Base-by-base conservation (phyloP, 2,888 invertebrate genomes). In the Caenorhabditis uteleia region DNA sequence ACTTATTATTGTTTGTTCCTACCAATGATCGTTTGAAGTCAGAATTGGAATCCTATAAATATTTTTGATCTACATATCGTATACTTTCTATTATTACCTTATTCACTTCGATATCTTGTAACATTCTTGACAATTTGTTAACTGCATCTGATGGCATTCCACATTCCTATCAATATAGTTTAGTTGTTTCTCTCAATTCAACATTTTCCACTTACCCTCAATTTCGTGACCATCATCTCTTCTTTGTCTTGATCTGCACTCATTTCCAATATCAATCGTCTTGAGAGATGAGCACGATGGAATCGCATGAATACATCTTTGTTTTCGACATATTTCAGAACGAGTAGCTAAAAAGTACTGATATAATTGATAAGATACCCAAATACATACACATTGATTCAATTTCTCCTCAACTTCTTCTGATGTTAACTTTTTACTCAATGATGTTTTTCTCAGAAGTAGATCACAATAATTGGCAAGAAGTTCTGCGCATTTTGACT, bases 131-230 rank as follows among this genome's bases (percentile, higher is more conserved):
- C 79, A 98, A 86, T 86, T 97, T 95, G 87, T 95, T 97, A 18
- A 98, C 95, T 87, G 93, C 95, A 86, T 99, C 98, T 0, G 97
- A 95, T 3, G 98, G 98, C 97, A 99, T 98, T 27, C 98, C 98
- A 16, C 95, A 93, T 85, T 97, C 95, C 75, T 95, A 87, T 45
- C 57, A 45, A 12, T 10, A 10, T 36, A 7, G n/a, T n/a, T 36
- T n/a, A 36, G n/a, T 36, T n/a, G 7, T 36, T 18, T 6, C 20
- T 6, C 20, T 10, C 6, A n/a, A 36, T 6, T 14, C 23, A n/a
- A 66, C 23, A 40, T 40, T 12, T n/a, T 36, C 25, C 12, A 2
- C 84, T 73, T 77, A 88, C 86, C 79, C 87, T 82, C 38, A 87
- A 78, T 93, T 95, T 94, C 84, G 95, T 95, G 0, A 98, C 95